Conservation (phyloP, 2,113 vertebrate species). For the Mastomys coucha region DNA sequence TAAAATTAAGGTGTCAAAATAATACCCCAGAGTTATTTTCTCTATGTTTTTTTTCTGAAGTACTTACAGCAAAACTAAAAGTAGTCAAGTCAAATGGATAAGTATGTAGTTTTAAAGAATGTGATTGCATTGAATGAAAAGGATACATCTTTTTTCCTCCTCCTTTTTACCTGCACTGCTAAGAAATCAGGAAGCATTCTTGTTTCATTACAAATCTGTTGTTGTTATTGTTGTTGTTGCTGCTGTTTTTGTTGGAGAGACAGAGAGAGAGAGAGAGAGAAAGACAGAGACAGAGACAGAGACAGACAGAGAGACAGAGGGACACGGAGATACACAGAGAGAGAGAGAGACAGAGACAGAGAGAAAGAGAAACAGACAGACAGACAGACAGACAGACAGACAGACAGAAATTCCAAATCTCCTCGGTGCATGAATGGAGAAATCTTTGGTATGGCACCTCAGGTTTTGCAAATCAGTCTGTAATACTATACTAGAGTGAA, state of each 20-base stretch:
- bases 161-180: not conserved
- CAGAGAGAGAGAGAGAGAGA: not conserved
- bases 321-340: no score
- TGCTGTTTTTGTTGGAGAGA: not conserved
- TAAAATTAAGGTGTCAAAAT: conserved; percentile 29
- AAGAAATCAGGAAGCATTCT: not conserved
- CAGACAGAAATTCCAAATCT: not conserved
- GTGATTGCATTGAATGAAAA: not conserved
- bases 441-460: conserved; percentile 21
- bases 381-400: not conserved
- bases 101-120: not conserved
- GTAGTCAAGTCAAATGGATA: not conserved
- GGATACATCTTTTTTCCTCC: not conserved
- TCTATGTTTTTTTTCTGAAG: not conserved
- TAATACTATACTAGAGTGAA: conserved; percentile 14
- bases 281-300: no score
- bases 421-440: not conserved
- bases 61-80: conserved; percentile 10
- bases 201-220: not conserved
- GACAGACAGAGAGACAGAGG: no score
- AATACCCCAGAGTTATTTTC: not conserved
- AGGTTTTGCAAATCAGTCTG: conserved; percentile 51
- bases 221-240: not conserved
- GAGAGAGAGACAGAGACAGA: no score
- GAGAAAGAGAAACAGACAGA: not conserved